Evolutionary conservation across 2,888 invertebrate species (phyloP).

Genomic region (Epinotia brunnichana): DNA sequence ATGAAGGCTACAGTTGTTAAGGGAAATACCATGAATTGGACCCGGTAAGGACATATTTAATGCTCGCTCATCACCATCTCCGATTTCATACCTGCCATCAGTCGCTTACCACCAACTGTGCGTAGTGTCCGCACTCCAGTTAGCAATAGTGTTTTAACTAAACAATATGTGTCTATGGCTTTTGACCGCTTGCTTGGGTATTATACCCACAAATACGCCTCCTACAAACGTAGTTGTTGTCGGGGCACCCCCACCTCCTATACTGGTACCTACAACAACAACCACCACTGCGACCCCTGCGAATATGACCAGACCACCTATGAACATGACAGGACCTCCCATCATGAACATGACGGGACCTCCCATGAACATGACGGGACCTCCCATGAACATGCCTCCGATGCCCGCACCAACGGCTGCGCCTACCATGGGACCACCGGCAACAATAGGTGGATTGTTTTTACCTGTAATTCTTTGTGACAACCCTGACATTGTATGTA

Average conservation of each 20-base stretch:
- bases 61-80: conserved; percentile 64
- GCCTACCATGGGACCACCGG: conserved; percentile 26
- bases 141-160: conserved; percentile 43
- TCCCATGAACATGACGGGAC: conserved; percentile 37
- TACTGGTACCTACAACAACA: conserved; percentile 69
- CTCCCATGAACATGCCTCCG: conserved; percentile 3
- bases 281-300: conserved; percentile 46
- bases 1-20: conserved; percentile 80
- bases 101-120: conserved; percentile 48
- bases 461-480: conserved; percentile 74
- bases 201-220: conserved; percentile 66
- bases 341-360: conserved; percentile 34
- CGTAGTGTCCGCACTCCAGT: conserved; percentile 46
- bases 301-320: conserved; percentile 30
- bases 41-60: conserved; percentile 75
- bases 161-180: conserved; percentile 78
- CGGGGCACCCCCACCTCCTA: conserved; percentile 72
- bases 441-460: conserved; percentile 62
- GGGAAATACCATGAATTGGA: conserved; percentile 76
- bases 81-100: conserved; percentile 53
- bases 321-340: conserved; percentile 39
- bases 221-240: conserved; percentile 64
- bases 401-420: conserved; percentile 44
- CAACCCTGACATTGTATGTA: conserved; percentile 73
- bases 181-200: conserved; percentile 77